phyloP scores from a whole-genome alignment of 2,888 invertebrate genomes.

The Teleogryllus oceanicus region DNA sequence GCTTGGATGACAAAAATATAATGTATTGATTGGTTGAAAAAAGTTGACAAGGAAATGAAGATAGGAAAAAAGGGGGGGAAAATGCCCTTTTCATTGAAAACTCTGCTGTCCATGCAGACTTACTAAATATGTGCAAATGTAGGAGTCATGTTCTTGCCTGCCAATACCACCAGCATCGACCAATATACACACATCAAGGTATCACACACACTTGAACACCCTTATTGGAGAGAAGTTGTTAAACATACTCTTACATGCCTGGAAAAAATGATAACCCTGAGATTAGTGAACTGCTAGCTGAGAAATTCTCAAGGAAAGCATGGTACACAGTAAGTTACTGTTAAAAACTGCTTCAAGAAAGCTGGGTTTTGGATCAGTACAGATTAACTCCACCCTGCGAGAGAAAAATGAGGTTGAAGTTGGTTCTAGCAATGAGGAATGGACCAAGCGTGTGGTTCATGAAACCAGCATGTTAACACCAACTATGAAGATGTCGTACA shows the following conservation, averaged over 20 bases:
- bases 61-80: no score
- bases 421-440: background rate
- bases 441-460: background rate
- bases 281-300: background rate
- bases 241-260: background rate
- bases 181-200: no score
- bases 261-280: background rate
- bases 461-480: no score
- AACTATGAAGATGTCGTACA: no score
- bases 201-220: no score
- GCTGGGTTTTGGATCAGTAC: no score
- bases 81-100: background rate
- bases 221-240: background rate
- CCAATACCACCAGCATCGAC: no score
- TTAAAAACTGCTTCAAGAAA: slow-evolving; percentile 11
- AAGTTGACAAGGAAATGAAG: no score
- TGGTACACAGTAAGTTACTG: background rate
- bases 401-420: background rate
- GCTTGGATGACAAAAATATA: background rate
- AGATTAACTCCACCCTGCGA: background rate
- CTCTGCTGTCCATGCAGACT: background rate
- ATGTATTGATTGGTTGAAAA: no score
- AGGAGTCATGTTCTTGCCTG: background rate
- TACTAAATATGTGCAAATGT: background rate
- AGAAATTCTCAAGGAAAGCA: no score